Percentiles rank a stretch among this genome's conserved stretches.
Conservation (phyloP, 1,140 invertebrate species). For the Meloidogyne exigua region DNA sequence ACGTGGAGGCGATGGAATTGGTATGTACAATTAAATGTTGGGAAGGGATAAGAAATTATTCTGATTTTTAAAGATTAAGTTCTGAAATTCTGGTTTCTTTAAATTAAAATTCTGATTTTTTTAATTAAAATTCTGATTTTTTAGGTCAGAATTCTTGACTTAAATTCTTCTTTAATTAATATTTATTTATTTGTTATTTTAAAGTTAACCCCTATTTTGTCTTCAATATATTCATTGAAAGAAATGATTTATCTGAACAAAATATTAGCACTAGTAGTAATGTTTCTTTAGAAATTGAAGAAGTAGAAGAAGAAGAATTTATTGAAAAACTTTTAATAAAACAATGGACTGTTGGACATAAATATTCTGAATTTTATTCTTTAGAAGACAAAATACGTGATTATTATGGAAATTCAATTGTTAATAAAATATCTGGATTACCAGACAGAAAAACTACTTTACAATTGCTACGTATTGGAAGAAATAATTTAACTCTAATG, state of each 20-base stretch:
- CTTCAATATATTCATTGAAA: constrained; percentile 35
- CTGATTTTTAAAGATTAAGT: neutral
- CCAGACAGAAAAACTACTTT: constrained; percentile 43
- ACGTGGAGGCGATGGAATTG: neutral
- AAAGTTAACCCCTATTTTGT: constrained; percentile 42
- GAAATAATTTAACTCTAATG: constrained; percentile 36
- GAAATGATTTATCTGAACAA: constrained; percentile 37
- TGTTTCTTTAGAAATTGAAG: constrained; percentile 14
- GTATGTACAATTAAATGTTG: neutral
- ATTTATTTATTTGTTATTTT: constrained; percentile 1
- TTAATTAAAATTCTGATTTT: too few species aligned
- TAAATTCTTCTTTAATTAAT: neutral
- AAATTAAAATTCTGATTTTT: too few species aligned
- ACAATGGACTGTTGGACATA: constrained; percentile 42
- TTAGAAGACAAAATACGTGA: constrained; percentile 37
- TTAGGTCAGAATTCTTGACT: too few species aligned
- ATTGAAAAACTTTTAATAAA: constrained; percentile 8
- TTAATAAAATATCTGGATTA: constrained; percentile 15
- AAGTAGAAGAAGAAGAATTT: constrained; percentile 17
- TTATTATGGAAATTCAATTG: constrained; percentile 38
- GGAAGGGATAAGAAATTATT: neutral
- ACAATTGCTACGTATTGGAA: constrained; percentile 26
- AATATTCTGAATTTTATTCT: constrained; percentile 47
- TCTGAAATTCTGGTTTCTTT: too few species aligned
- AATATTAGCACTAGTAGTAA: constrained; percentile 3